These are phyloP conservation scores for Phylloscopus trochiloides DNA, from an alignment of 2,113 vertebrate genomes.

Conservation along the genomic window DNA sequence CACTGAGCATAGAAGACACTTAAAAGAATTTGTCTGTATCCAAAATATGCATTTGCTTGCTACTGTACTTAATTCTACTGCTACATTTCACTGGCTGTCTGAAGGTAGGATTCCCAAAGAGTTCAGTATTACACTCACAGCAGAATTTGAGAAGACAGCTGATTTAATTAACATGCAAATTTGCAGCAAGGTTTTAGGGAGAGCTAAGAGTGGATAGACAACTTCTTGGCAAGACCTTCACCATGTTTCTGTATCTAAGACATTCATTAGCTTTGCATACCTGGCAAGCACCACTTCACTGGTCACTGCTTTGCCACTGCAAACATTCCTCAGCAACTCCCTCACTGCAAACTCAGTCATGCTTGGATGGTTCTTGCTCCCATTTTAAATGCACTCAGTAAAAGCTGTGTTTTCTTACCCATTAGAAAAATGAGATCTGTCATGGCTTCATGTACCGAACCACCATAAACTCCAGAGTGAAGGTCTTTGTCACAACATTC, in stretches of 20 bases:
- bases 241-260: neutral
- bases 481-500: conserved; percentile 85
- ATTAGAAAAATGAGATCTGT: conserved; percentile 89
- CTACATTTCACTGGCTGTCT: neutral
- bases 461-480: conserved; percentile 95
- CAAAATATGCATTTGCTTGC: neutral
- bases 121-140: neutral
- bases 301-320: neutral
- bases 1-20: neutral
- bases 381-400: neutral
- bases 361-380: neutral
- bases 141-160: neutral
- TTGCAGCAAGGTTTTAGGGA: neutral
- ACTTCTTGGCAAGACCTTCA: neutral
- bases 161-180: neutral
- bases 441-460: conserved; percentile 95
- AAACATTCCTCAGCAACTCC: neutral
- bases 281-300: neutral
- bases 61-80: neutral
- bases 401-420: conserved; percentile 75
- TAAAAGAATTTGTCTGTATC: fast-evolving
- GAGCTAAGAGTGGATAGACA: neutral
- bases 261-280: neutral
- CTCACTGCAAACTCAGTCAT: neutral
- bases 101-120: neutral